These are phyloP conservation scores for Microtus montanus DNA, from an alignment of 2,113 vertebrate species.

Conservation along the genomic window DNA sequence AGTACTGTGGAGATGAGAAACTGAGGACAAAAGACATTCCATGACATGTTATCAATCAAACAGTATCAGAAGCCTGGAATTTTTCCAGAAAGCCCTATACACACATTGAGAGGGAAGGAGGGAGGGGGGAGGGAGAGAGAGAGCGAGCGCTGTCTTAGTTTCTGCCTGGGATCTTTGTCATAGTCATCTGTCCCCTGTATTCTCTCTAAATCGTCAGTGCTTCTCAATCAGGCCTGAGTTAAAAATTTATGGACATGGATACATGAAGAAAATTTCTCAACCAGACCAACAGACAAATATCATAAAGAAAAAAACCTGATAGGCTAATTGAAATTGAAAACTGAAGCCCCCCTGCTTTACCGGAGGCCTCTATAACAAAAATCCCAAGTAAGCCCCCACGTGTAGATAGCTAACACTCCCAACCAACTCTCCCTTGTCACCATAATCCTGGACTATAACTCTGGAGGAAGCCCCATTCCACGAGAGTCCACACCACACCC, in stretches of 20 bases:
- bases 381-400: neutral
- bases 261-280: neutral
- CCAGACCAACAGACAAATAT: neutral
- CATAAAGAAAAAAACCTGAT: neutral
- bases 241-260: neutral
- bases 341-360: neutral
- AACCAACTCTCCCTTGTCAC: neutral
- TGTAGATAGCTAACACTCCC: neutral
- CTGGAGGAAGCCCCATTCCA: neutral
- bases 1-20: neutral
- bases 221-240: neutral
- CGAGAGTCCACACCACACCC: neutral
- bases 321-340: neutral
- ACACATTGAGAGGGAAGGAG: neutral
- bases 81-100: neutral
- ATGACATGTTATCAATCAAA: neutral
- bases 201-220: neutral
- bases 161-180: neutral
- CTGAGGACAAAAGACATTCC: neutral
- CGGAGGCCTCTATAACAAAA: neutral
- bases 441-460: neutral
- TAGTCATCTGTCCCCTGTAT: neutral
- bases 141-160: neutral
- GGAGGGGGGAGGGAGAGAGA: fast-evolving
- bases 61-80: neutral